Evolutionary conservation across 2,888 invertebrate genomes (phyloP).

Genomic region (Exephanes ischioxanthus): DNA sequence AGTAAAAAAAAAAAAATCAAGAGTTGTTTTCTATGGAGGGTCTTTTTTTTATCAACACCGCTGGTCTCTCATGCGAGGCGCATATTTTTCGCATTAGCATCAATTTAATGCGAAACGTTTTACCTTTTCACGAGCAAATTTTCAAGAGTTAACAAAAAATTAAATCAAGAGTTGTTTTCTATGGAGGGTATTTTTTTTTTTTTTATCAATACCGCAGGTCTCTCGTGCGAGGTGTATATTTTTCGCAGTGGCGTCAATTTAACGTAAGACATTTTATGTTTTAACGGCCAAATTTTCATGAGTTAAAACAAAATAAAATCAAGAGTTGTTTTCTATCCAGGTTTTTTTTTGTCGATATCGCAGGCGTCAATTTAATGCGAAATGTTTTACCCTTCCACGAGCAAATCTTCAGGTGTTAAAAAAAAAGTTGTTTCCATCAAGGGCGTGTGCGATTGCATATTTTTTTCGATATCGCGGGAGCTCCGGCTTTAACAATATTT

Average conservation of each 20-base stretch:
- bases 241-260: conserved; percentile 1
- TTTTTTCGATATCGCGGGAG: too few relatives aligned
- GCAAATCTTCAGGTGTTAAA: too few relatives aligned
- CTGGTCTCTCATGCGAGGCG: background rate
- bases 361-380: background rate
- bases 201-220: background rate
- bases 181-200: background rate
- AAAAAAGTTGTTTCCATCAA: too few relatives aligned
- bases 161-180: background rate
- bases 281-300: background rate
- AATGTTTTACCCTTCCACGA: background rate
- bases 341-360: background rate
- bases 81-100: background rate
- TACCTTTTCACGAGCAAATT: background rate
- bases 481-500: background rate
- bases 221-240: background rate
- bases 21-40: background rate
- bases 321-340: too few relatives aligned
- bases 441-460: too few relatives aligned
- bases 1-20: background rate
- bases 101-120: background rate
- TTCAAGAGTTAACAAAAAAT: background rate
- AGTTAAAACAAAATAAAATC: background rate
- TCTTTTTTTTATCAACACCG: background rate
- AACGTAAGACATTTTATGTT: background rate